Base-by-base conservation (phyloP, 2,113 vertebrate species). In the Salvelinus fontinalis region DNA sequence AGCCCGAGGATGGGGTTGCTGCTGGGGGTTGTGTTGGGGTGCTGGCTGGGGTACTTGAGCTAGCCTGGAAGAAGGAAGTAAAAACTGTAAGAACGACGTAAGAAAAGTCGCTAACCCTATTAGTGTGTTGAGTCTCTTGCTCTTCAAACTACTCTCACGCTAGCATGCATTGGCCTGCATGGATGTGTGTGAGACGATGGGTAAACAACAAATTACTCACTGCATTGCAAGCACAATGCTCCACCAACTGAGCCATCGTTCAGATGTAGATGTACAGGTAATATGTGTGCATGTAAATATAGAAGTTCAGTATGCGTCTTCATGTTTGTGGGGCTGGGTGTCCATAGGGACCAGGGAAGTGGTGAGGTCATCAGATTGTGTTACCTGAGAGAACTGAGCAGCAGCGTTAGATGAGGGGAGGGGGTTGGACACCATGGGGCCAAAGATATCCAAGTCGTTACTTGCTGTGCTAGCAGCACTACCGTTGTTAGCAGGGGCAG, bases 391-490 rank as follows among this genome's bases (percentile, higher is more conserved):
- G 83, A 93, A 90, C 75, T 87, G 89, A 86, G 88, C 77, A 49
- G 85, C 54, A 6, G 94, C 89, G 78, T 89, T 75, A 92, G 93
- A 93, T 27, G 93, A 91, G 16, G 98, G 98, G 83, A 99, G 93
- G 74, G 97, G 97, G 84, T 99, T 99, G 81, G 98, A 99, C 60
- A 99, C 96, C 98, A 99, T 99, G 22, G 98, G 98, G 67, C 97
- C 98, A 6, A 99, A 99, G 90, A 99, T 99, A 90, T 99, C 97
- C 87, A 99, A 89, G 89, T 99, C 97, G 79, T 96, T 97, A 51
- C 81, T 95, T 16, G 59, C 2, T 88, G 95, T 92, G 11, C 94
- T 86, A 82, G 92, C 90, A 79, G 90, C 92, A 81, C 89, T 76
- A 87, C 76, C 85, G 87, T 94, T 96, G 79, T 95, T 96, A 82